Evolutionary conservation across 2,888 invertebrate species (phyloP), one percentile per base, ranked within the genome.

Genomic region (Hydropsyche betteni): DNA sequence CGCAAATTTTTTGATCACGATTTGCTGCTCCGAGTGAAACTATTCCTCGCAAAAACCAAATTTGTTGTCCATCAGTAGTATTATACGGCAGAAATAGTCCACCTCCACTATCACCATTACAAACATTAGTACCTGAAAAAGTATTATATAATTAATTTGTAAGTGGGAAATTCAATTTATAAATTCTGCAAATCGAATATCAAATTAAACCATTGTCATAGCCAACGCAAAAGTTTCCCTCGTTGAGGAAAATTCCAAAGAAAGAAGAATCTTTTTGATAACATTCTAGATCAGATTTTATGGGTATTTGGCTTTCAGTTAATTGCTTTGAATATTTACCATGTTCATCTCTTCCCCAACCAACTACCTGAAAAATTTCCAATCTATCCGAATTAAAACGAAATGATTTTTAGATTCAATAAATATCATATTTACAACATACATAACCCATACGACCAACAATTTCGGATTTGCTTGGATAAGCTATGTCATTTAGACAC

Each of bases 401-500:
- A 24, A 2, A 24, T 24, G 2, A 2, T 24, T 24, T 24, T 24
- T 2, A 24, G 24, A 24, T 24, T 24, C 24, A 24, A 24, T 24
- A 24, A 24, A 24, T 24, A 24, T 24, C 24, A 24, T 24, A 24
- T 24, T 24, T 24, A 24, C 2, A 24, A 24, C 24, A 24, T n/a
- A 74, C 74, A 61, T 61, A 64, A 16, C 74, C 74, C 36, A 12
- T 50, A 58, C 24, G 14, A 10, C 55, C 74, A 16, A 61, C n/a
- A 7, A 71, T 16, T 55, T 58, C 51, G 1, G 34, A 36, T 38
- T 72, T 72, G 12, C 36, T 55, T 38, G 53, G 55, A 36, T 38
- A 34, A 7, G 16, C n/a, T 10, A 53, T 53, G 33, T 78, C 76
- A 79, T 80, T 80, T 12, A 82, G 79, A 75, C 83, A 83, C 61